Evolutionary conservation across 2,113 vertebrate genomes (phyloP).

Genomic region (Axis porcinus): DNA sequence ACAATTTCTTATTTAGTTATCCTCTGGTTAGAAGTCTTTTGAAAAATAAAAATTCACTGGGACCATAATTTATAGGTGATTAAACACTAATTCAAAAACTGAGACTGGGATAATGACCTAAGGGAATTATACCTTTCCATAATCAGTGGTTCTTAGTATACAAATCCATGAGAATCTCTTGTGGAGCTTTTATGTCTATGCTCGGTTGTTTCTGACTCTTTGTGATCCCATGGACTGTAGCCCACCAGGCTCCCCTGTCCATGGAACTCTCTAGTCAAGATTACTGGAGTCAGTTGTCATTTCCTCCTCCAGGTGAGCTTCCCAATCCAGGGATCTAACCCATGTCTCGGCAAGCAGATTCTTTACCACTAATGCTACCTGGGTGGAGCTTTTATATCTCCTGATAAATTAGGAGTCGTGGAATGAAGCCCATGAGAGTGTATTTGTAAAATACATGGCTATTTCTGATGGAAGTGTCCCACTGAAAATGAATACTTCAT

Average conservation of each 20-base stretch:
- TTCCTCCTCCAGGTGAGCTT: not conserved
- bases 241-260: not conserved
- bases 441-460: not conserved
- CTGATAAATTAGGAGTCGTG: not conserved
- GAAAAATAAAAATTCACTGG: not conserved
- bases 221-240: not conserved
- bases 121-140: slow-evolving; percentile 4
- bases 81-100: slow-evolving; percentile 3
- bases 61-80: not conserved
- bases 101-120: not conserved
- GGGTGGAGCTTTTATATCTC: not conserved
- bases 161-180: not conserved
- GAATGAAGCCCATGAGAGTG: not conserved
- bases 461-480: not conserved
- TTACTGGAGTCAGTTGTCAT: not conserved
- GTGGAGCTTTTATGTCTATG: not conserved
- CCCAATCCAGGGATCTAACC: not conserved
- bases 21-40: not conserved
- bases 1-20: not conserved
- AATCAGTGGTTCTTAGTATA: not conserved
- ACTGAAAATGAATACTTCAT: not conserved
- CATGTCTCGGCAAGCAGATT: not conserved
- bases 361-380: not conserved
- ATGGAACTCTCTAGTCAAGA: not conserved
- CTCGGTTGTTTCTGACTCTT: not conserved